Percentiles rank a stretch among this genome's conserved stretches.
Evolutionary conservation across 2,797 vertebrate genomes (phyloP).

Genomic region (Manis pentadactyla): DNA sequence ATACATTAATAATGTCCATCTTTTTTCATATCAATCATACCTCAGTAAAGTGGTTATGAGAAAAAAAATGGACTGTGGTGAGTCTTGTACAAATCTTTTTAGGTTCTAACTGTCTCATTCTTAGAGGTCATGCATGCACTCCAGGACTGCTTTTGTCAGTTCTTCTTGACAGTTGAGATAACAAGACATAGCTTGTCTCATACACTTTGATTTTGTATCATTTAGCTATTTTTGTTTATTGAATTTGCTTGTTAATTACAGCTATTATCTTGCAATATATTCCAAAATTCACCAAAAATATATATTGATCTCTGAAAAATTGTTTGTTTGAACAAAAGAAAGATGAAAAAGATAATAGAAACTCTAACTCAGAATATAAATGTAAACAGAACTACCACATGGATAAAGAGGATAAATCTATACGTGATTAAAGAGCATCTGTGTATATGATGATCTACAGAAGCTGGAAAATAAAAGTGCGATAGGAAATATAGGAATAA

Average conservation of each 20-base stretch:
- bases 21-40: not conserved
- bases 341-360: conserved; percentile 2
- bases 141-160: not conserved
- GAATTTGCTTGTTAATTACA: not conserved
- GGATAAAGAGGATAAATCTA: not conserved
- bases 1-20: not conserved
- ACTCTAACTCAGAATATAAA: not conserved
- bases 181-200: not conserved
- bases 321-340: not conserved
- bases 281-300: not conserved
- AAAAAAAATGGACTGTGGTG: not conserved
- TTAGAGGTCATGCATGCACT: not conserved
- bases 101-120: not conserved
- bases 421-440: not conserved
- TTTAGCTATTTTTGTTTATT: not conserved
- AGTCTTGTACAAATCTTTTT: not conserved
- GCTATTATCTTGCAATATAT: not conserved
- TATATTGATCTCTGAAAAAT: not conserved
- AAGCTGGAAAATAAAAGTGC: not conserved
- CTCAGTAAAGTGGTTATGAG: not conserved
- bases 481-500: not conserved
- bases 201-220: not conserved
- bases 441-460: not conserved
- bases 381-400: not conserved
- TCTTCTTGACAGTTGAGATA: not conserved